Percentiles rank a stretch among this genome's conserved stretches.
Evolutionary conservation across 2,113 vertebrate genomes (phyloP).

Genomic region (Forbesichthys agassizii): DNA sequence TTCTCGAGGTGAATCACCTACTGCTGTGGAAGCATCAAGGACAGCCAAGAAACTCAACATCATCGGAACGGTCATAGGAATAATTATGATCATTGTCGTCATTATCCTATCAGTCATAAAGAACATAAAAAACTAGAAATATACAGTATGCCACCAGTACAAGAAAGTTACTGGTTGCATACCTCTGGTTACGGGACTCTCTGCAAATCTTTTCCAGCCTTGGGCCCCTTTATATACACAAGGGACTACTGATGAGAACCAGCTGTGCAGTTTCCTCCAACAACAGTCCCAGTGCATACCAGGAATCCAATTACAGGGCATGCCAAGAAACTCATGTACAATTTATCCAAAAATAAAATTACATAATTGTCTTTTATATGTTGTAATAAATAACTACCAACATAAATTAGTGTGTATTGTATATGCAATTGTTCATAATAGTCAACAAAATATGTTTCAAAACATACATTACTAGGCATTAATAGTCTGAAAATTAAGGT

Average conservation of each 20-base stretch:
- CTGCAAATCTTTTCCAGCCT: background rate
- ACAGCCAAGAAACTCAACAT: constrained; percentile 68
- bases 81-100: constrained; percentile 36
- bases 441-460: too few relatives aligned
- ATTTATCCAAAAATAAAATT: too few relatives aligned
- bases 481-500: too few relatives aligned
- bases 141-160: background rate
- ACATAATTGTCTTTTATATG: background rate
- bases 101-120: background rate
- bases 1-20: constrained; percentile 26
- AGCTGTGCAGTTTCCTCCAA: background rate
- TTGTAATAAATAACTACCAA: background rate
- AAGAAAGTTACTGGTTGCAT: too few relatives aligned
- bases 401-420: too few relatives aligned
- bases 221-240: background rate
- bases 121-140: background rate
- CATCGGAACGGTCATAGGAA: constrained; percentile 52
- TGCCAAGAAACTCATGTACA: too few relatives aligned
- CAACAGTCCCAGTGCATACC: too few relatives aligned
- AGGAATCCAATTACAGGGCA: too few relatives aligned
- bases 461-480: too few relatives aligned
- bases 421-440: too few relatives aligned
- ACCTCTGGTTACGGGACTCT: background rate
- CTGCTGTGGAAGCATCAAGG: constrained; percentile 54
- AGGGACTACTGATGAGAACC: constrained; percentile 3